Percentiles rank a stretch among this genome's conserved stretches.
Evolutionary conservation across 1,140 invertebrate species (phyloP).

Genomic region (Bombus confusus): DNA sequence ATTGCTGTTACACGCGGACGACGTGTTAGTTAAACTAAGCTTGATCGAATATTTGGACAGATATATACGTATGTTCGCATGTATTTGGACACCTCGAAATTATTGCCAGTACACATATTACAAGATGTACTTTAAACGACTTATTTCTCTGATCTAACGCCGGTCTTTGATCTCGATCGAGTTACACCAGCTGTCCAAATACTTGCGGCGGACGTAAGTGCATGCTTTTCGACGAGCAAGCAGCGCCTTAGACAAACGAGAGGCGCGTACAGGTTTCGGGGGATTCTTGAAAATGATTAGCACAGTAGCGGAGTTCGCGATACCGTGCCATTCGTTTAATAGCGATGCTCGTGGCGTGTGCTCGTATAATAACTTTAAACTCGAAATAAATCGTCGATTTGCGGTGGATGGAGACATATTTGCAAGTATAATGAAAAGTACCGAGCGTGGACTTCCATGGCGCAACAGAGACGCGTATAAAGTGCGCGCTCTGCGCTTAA

Average conservation of each 20-base stretch:
- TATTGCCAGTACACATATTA: not conserved
- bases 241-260: not conserved
- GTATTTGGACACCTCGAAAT: not conserved
- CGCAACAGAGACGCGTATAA: constrained; percentile 27
- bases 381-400: constrained; percentile 46
- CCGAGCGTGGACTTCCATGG: constrained; percentile 4
- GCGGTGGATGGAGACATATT: constrained; percentile 38
- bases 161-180: too few species aligned
- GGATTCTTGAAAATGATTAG: constrained; percentile 70
- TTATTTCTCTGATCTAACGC: too few species aligned
- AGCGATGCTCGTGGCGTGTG: constrained; percentile 48
- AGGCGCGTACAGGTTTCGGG: not conserved
- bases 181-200: too few species aligned
- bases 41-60: not conserved
- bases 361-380: constrained; percentile 43
- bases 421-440: constrained; percentile 69
- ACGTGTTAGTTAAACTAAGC: not conserved
- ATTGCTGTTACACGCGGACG: not conserved
- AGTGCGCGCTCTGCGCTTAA: not conserved
- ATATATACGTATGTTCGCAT: too few species aligned
- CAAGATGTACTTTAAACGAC: too few species aligned
- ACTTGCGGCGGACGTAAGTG: not conserved
- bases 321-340: constrained; percentile 51
- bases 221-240: not conserved
- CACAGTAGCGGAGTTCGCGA: constrained; percentile 29